Evolutionary conservation across 2,888 invertebrate genomes (phyloP).

Genomic region (Amblyjoppa proteus): DNA sequence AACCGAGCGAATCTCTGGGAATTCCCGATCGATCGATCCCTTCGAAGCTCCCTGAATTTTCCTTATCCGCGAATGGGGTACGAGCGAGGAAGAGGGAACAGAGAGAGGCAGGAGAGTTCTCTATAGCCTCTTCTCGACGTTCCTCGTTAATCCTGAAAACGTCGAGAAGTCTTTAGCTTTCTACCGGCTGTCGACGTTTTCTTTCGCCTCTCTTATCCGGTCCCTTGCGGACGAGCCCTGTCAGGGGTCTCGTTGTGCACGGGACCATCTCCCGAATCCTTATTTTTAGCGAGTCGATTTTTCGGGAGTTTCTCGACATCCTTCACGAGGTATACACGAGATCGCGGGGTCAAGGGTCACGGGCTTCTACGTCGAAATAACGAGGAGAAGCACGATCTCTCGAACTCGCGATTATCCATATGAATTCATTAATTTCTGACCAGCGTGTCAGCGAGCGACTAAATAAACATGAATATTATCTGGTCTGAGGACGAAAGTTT

Average conservation of each 20-base stretch:
- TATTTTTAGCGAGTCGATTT: slow-evolving; percentile 53
- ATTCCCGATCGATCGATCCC: slow-evolving; percentile 56
- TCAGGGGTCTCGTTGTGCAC: slow-evolving; percentile 16
- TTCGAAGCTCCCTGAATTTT: slow-evolving; percentile 39
- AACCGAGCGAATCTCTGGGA: slow-evolving; percentile 42
- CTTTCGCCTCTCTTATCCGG: slow-evolving; percentile 17
- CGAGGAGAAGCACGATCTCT: not conserved
- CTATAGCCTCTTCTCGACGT: slow-evolving; percentile 31
- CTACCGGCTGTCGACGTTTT: slow-evolving; percentile 31
- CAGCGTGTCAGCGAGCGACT: slow-evolving; percentile 17
- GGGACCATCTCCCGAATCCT: not conserved
- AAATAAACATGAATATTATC: slow-evolving; percentile 58
- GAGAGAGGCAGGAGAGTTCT: slow-evolving; percentile 28
- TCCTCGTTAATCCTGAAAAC: slow-evolving; percentile 54
- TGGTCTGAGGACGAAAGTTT: slow-evolving; percentile 61
- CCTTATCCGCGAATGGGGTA: slow-evolving; percentile 38
- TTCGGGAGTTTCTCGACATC: slow-evolving; percentile 25
- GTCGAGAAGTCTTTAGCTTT: slow-evolving; percentile 38
- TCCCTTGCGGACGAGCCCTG: slow-evolving; percentile 16
- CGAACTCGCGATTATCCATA: slow-evolving; percentile 33
- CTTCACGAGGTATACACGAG: slow-evolving; percentile 21
- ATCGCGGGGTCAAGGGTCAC: slow-evolving; percentile 8
- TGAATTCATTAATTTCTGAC: slow-evolving; percentile 55
- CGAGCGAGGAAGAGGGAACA: slow-evolving; percentile 33
- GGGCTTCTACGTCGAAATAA: not conserved